Evolutionary conservation across 2,888 invertebrate genomes (phyloP), one percentile per base, ranked within the genome.

Genomic region (Philopedon plagiatum): DNA sequence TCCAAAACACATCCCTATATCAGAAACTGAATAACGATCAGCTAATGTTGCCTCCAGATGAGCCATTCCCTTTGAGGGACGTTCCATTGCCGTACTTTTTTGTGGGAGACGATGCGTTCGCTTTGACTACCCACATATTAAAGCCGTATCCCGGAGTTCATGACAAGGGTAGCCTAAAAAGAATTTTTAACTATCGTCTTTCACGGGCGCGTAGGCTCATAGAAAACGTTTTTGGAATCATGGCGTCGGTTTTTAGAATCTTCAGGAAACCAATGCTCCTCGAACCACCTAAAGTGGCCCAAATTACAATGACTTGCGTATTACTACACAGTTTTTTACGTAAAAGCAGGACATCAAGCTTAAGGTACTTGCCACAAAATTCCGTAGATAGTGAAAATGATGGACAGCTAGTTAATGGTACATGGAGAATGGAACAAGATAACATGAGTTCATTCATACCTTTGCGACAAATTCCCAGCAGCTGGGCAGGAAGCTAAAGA

Each of bases 181-280:
- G 71, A 57, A 74, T 76, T 49, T 78, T 57, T 18, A 57, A 57
- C 11, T 32, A 32, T 57, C 32, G 54, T 8, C 54, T 54, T 8
- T 54, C 23, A 57, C 58, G 75, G 32, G 73, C 71, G 34, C 73
- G 76, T 18, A 57, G 73, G 23, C 19, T 54, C 15, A 26, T 54
- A 19, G 54, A 54, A 13, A 54, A 54, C 54, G 54, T 32, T n/a
- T 54, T 54, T 21, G 54, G 54, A 15, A 54, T 54, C 19, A 15
- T 54, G 15, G 15, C 57, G n/a, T 57, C 75, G 18, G 68, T 72
- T 5, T 78, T 77, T 69, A 56, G 77, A 73, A 69, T 78, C 15
- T 76, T 77, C 23, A 73, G 73, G 26, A 69, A 71, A 23, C 70
- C 73, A 23, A 66, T 71, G 26, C 21, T 71, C 41, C 44, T 44